phyloP scores from a whole-genome alignment of 37 sponge, comb jelly and placozoan genomes.

The Theonella swinhoei region DNA sequence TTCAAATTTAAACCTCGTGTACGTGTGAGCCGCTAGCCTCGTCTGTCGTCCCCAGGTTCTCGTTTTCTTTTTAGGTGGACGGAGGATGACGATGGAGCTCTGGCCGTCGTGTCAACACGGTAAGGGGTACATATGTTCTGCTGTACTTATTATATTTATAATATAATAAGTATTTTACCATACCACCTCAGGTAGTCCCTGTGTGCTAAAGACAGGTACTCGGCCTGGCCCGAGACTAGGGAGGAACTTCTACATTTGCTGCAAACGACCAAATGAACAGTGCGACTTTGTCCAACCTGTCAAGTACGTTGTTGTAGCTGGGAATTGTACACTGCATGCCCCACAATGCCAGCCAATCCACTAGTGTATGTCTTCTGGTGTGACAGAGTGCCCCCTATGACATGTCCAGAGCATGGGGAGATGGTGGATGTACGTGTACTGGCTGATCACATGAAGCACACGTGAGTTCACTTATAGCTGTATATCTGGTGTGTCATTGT shows the following conservation, averaged over 20 bases:
- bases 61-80: too few relatives aligned
- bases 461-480: too few relatives aligned
- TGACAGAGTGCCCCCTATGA: constrained; percentile 10
- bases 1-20: too few relatives aligned
- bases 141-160: too few relatives aligned
- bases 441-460: too few relatives aligned
- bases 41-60: too few relatives aligned
- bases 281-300: constrained; percentile 3
- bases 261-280: not conserved
- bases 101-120: not conserved
- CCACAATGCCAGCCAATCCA: not conserved
- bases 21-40: too few relatives aligned
- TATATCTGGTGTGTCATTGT: too few relatives aligned
- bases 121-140: too few relatives aligned
- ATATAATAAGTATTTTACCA: too few relatives aligned
- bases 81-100: not conserved
- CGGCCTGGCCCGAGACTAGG: constrained; percentile 4
- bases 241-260: constrained; percentile 36
- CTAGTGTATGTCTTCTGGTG: not conserved
- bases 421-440: constrained; percentile 4
- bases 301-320: constrained; percentile 3
- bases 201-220: constrained; percentile 46
- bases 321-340: not conserved
- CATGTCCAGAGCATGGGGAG: not conserved
- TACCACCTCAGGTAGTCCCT: constrained; percentile 14